Conservation (phyloP, 1,140 invertebrate genomes). For the Lepeophtheirus salmonis region DNA sequence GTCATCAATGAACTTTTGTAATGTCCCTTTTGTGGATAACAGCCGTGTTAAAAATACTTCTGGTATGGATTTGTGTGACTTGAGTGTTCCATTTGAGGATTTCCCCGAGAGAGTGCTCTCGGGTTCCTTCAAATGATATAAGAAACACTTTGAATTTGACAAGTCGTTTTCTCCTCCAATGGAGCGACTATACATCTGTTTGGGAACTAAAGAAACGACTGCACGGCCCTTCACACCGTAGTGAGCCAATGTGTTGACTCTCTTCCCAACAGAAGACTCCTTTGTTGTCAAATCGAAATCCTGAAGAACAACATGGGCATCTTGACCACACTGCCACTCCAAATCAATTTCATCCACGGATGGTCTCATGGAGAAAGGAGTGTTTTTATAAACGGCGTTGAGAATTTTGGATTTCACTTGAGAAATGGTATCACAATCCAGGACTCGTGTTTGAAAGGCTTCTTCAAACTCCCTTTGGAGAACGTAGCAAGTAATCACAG, state of each 20-base stretch:
- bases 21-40: conserved; percentile 79
- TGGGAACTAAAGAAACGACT: conserved; percentile 71
- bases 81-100: conserved; percentile 30
- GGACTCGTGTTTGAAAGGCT: conserved; percentile 81
- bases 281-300: conserved; percentile 85
- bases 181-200: conserved; percentile 46
- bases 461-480: conserved; percentile 73
- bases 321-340: conserved; percentile 75
- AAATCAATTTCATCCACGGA: conserved; percentile 76
- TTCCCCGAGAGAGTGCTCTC: not conserved
- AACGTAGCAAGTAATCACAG: conserved; percentile 4
- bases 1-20: conserved; percentile 90
- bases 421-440: conserved; percentile 95
- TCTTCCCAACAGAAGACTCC: conserved; percentile 54
- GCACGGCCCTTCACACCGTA: conserved; percentile 87
- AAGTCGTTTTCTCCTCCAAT: not conserved
- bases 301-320: conserved; percentile 70
- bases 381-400: conserved; percentile 89
- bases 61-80: conserved; percentile 17
- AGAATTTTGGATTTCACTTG: conserved; percentile 87
- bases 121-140: not conserved
- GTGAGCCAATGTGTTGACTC: conserved; percentile 73
- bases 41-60: conserved; percentile 41
- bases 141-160: not conserved
- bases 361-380: conserved; percentile 77